Evolutionary conservation across 1,140 invertebrate genomes (phyloP).

Genomic region (Leptonema lineaticorne): DNA sequence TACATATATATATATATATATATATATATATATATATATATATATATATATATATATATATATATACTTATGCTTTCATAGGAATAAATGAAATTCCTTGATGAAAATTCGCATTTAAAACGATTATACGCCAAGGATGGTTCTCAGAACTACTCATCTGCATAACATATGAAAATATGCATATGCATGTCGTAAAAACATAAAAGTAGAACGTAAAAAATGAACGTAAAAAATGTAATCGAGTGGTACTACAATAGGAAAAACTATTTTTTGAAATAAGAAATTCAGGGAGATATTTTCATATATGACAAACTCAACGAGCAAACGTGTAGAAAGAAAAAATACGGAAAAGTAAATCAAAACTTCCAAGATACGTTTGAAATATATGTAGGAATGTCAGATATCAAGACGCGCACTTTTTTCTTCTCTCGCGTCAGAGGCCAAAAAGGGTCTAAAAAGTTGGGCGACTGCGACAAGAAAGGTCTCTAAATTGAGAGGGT

Average conservation of each 20-base stretch:
- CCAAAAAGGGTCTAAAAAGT: neutral
- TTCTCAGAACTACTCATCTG: no score
- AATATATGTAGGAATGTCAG: neutral
- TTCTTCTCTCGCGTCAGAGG: neutral
- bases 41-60: neutral
- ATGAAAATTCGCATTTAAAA: no score
- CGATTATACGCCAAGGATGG: no score
- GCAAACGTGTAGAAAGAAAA: neutral
- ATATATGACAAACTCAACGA: no score
- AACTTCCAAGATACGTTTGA: neutral
- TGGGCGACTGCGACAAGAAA: neutral
- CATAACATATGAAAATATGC: no score
- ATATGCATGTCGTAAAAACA: no score
- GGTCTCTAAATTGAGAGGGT: neutral
- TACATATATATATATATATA: neutral
- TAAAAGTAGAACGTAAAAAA: neutral
- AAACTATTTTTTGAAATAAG: no score
- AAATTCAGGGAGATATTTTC: no score
- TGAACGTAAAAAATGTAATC: neutral
- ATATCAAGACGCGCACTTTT: neutral
- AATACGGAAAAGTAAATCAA: neutral
- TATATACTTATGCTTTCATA: neutral
- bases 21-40: neutral
- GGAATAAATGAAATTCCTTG: no score
- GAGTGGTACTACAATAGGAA: no score